A percentile compares a stretch with the other conserved stretches of the same genome.
Evolutionary conservation across 2,888 invertebrate genomes (phyloP).

Genomic region (Germaria angustata): DNA sequence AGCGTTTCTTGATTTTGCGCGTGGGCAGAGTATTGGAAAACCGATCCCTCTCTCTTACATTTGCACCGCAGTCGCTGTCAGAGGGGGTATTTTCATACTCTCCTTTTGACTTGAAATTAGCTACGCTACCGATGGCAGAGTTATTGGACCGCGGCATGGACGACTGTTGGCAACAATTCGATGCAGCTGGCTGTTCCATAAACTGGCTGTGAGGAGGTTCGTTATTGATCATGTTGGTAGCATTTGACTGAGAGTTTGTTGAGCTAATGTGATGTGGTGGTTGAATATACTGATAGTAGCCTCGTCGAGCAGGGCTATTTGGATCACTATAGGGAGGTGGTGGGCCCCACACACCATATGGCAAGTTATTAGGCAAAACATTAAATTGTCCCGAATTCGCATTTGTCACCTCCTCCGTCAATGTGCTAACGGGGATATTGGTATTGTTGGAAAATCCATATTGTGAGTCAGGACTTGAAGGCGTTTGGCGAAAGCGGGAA

Average conservation of each 20-base stretch:
- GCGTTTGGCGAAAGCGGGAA: conserved; percentile 82
- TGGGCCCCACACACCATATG: conserved; percentile 89
- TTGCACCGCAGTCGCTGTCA: conserved; percentile 78
- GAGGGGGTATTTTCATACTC: conserved; percentile 82
- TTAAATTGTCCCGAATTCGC: conserved; percentile 80
- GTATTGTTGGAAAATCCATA: conserved; percentile 85
- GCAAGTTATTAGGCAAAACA: conserved; percentile 81
- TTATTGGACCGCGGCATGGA: conserved; percentile 56
- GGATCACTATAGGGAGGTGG: conserved; percentile 93
- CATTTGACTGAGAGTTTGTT: conserved; percentile 12
- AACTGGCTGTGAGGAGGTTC: conserved; percentile 49
- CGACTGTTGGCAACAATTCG: conserved; percentile 64
- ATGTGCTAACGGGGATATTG: conserved; percentile 61
- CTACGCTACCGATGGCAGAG: conserved; percentile 42
- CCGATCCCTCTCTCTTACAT: conserved; percentile 76
- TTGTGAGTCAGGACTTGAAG: conserved; percentile 89
- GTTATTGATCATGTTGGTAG: conserved; percentile 27
- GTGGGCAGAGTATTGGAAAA: conserved; percentile 82
- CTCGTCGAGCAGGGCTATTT: conserved; percentile 84
- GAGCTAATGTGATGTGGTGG: conserved; percentile 67
- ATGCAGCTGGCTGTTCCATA: conserved; percentile 61
- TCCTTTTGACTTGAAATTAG: conserved; percentile 70
- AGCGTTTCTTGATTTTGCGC: conserved; percentile 82
- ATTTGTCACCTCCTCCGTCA: conserved; percentile 65
- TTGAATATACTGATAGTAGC: conserved; percentile 78